Conservation (phyloP, 2,888 invertebrate species). For the Anoncus sp. region DNA sequence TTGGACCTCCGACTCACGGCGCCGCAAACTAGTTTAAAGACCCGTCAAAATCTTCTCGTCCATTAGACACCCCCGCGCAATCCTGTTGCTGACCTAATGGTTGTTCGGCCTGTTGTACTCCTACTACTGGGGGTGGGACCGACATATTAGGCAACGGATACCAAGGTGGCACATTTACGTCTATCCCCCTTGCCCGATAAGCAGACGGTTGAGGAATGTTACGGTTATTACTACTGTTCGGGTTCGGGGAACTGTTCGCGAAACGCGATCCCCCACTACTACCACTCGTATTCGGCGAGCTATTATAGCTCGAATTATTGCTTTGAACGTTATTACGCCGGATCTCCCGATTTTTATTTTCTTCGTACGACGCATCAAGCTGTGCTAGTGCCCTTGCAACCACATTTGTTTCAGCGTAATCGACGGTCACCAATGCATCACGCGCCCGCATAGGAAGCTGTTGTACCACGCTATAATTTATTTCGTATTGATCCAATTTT, state of each 20-base stretch:
- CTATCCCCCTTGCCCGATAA: slow-evolving; percentile 7
- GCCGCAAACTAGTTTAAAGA: no score
- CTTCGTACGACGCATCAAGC: slow-evolving; percentile 15
- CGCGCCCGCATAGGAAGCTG: no score
- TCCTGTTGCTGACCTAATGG: no score
- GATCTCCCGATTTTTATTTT: no score
- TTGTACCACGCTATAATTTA: no score
- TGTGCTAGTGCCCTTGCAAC: slow-evolving; percentile 15
- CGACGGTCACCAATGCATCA: slow-evolving; percentile 29
- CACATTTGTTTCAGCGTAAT: slow-evolving; percentile 25
- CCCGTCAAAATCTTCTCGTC: no score
- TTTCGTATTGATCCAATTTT: no score
- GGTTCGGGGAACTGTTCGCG: not conserved
- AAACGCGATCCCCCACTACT: not conserved
- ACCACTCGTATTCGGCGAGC: slow-evolving; percentile 1
- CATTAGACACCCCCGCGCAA: no score
- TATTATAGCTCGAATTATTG: no score
- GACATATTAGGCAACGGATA: slow-evolving; percentile 9
- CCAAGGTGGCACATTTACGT: slow-evolving; percentile 1
- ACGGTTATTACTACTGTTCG: not conserved
- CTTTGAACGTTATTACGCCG: no score
- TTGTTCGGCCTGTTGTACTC: no score
- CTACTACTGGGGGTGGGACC: not conserved
- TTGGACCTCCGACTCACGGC: no score
- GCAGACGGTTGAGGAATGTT: not conserved